A percentile compares a stretch with the other conserved stretches of the same genome.
phyloP scores from a whole-genome alignment of 2,113 vertebrate species.

The Platanista minor region DNA sequence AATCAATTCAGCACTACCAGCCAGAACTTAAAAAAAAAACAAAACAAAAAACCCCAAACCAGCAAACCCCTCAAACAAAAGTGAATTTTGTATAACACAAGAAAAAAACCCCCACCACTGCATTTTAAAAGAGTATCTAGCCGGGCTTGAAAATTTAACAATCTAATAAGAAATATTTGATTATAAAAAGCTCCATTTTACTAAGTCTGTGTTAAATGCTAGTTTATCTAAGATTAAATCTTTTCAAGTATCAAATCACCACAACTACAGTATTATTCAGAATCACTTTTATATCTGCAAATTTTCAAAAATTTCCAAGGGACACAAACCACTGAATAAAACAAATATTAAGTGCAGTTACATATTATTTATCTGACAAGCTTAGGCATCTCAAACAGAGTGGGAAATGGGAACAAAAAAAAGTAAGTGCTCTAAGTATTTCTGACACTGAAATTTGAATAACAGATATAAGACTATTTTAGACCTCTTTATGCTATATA shows the following conservation, averaged over 20 bases:
- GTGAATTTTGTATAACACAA: slow-evolving; percentile 30
- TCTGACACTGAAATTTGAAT: slow-evolving; percentile 12
- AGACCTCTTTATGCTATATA: not conserved
- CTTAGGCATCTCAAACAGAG: not conserved
- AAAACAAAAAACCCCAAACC: not conserved
- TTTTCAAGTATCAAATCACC: slow-evolving; percentile 39
- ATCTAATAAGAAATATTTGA: slow-evolving; percentile 7
- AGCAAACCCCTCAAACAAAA: not conserved
- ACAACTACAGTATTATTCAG: slow-evolving; percentile 5
- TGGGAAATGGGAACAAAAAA: not conserved
- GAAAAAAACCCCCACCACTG: not conserved
- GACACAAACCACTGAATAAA: slow-evolving; percentile 13
- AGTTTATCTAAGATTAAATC: slow-evolving; percentile 29
- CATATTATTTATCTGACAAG: slow-evolving; percentile 8
- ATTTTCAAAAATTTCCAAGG: slow-evolving; percentile 8
- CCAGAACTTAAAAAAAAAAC: slow-evolving; percentile 6
- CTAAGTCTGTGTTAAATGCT: slow-evolving; percentile 22
- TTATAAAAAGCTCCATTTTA: slow-evolving; percentile 45
- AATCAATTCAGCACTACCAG: slow-evolving; percentile 38
- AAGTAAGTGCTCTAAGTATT: slow-evolving; percentile 25
- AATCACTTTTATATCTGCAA: slow-evolving; percentile 6
- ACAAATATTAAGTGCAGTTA: slow-evolving; percentile 27
- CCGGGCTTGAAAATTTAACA: slow-evolving; percentile 22
- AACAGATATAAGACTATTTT: not conserved
- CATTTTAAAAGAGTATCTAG: slow-evolving; percentile 36